Evolutionary conservation across 2,113 vertebrate genomes (phyloP), one percentile per base, ranked within the genome.

Genomic region (Corynorhinus townsendii): DNA sequence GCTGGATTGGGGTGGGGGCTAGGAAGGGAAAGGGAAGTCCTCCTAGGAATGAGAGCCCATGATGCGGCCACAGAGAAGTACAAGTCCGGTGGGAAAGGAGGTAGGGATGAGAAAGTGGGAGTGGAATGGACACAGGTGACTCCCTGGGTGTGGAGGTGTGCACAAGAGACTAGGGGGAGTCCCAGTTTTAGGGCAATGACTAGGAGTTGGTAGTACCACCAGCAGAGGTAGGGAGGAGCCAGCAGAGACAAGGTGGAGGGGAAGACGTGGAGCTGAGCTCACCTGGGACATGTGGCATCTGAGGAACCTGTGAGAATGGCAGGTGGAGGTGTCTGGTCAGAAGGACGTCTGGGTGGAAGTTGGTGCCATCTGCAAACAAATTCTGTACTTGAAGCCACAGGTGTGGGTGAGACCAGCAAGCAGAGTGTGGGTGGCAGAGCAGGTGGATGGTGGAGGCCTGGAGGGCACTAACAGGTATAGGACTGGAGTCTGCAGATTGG

Each of bases 1-100:
- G 38, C 80, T 28, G 66, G 20, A 33, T 33, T 49, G 24, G 24
- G 17, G 24, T 59, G 22, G 16, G 26, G 19, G 24, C 26, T 2
- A 2, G 40, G 52, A 22, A 30, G 49, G 33, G 30, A 35, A 19
- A 20, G 4, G 2, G 0, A 0, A 11, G 22, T 52, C 52, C 28
- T 24, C n/a, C 6, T 8, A 79, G 35, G 43, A 35, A 20, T 8
- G 26, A 17, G 69, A 75, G 35, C 28, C 62, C 56, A 3, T 20
- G 19, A 26, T 15, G 19, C 0, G 4, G 12, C 35, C 59, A 16
- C 28, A 10, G n/a, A 45, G 72, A 45, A 54, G 5, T 52, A 17
- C 47, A 45, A 47, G 7, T 54, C 26, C 40, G 22, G 84, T 45
- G 33, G 64, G 49, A 62, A 24, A 43, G 11, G 73, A 33, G 49